phyloP scores from a whole-genome alignment of 1,140 invertebrate species.

The Nasonia giraulti region DNA sequence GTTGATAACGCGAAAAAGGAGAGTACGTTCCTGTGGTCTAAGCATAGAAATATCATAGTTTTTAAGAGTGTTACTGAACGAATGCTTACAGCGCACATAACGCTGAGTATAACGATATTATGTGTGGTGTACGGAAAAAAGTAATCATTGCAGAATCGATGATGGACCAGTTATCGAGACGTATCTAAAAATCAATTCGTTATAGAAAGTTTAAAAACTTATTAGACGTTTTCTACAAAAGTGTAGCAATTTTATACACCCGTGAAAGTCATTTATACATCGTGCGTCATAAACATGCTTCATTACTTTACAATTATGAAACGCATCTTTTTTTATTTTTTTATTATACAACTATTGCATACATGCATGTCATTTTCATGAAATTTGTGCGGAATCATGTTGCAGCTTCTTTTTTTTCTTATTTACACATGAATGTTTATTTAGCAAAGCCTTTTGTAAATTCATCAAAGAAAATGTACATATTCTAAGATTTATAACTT shows the following conservation, averaged over 20 bases:
- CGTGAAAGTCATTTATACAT: conserved; percentile 12
- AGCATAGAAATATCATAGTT: conserved; percentile 25
- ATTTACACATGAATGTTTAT: conserved; percentile 24
- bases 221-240: conserved; percentile 28
- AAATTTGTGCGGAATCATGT: not conserved
- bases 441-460: conserved; percentile 18
- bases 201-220: conserved; percentile 7
- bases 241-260: conserved; percentile 33
- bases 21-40: conserved; percentile 16
- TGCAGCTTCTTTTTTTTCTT: conserved; percentile 16
- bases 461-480: conserved; percentile 36
- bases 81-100: not conserved
- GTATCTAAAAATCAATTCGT: not conserved
- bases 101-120: not conserved
- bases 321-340: conserved; percentile 42
- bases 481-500: conserved; percentile 41
- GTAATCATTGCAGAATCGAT: conserved; percentile 2
- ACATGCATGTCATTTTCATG: conserved; percentile 4
- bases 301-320: conserved; percentile 23
- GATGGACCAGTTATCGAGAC: not conserved
- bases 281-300: conserved; percentile 4
- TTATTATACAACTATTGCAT: conserved; percentile 20
- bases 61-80: conserved; percentile 19
- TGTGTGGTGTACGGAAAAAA: not conserved
- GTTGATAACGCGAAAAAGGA: not conserved